These are phyloP conservation scores for Bombus sylvicola DNA, from an alignment of 1,140 invertebrate genomes.

Conservation along the genomic window DNA sequence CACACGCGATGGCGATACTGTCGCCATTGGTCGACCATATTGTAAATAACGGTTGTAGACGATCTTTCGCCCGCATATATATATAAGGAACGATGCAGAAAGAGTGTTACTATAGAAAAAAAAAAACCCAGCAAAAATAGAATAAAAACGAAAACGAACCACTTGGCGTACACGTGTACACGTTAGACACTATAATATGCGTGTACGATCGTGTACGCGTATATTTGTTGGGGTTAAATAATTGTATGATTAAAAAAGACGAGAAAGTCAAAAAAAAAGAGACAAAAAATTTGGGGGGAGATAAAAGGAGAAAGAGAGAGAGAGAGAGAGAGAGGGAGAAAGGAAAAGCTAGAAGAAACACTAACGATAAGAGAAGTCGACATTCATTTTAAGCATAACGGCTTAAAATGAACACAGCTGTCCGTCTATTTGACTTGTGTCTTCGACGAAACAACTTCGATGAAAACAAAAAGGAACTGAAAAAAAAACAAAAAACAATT, in stretches of 20 bases:
- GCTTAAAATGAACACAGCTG: conserved; percentile 9
- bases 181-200: conserved; percentile 37
- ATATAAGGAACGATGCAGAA: not conserved
- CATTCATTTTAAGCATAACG: conserved; percentile 54
- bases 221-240: conserved; percentile 48
- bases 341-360: not conserved
- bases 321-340: not conserved
- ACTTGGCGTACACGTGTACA: conserved; percentile 52
- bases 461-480: conserved; percentile 20
- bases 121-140: too few species aligned
- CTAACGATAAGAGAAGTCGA: conserved; percentile 37
- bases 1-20: not conserved
- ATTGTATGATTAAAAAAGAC: conserved; percentile 55
- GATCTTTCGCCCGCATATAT: conserved; percentile 59
- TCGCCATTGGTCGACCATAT: not conserved
- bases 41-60: not conserved
- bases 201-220: conserved; percentile 51
- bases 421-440: conserved; percentile 56
- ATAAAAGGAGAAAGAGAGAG: not conserved
- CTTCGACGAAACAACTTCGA: conserved; percentile 35
- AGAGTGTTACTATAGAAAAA: not conserved
- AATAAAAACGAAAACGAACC: conserved; percentile 30
- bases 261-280: conserved; percentile 32
- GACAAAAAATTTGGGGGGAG: conserved; percentile 10
- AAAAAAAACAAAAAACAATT: conserved; percentile 46